Evolutionary conservation across 2,797 vertebrate species (phyloP).

Genomic region (Syngnathus rostellatus): DNA sequence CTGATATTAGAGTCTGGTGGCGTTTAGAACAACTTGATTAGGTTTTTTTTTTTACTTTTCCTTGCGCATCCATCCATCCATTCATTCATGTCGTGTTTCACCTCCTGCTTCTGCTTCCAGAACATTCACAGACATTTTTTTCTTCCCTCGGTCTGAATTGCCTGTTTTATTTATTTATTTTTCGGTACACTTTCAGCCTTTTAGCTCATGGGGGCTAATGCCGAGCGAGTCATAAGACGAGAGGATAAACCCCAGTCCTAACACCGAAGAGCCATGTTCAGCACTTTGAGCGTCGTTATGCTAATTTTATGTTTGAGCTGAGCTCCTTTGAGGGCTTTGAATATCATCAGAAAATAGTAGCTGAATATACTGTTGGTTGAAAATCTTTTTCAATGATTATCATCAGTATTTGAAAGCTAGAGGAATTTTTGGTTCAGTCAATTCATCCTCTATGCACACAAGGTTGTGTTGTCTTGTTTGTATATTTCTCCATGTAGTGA

Average conservation of each 20-base stretch:
- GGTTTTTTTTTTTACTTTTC: slow-evolving; percentile 3
- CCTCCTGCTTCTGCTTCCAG: slow-evolving; percentile 6
- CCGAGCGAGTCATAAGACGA: slow-evolving; percentile 12
- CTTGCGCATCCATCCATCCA: neutral
- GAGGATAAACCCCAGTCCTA: slow-evolving; percentile 11
- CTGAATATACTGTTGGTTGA: no score
- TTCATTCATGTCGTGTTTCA: neutral
- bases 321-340: neutral
- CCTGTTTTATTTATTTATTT: slow-evolving; percentile 1
- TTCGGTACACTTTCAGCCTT: slow-evolving; percentile 6
- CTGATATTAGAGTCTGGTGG: slow-evolving; percentile 32
- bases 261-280: slow-evolving; percentile 9
- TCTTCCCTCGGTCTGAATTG: slow-evolving; percentile 6
- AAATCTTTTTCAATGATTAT: no score
- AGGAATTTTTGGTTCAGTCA: no score
- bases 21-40: slow-evolving; percentile 38
- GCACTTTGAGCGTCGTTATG: neutral
- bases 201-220: slow-evolving; percentile 13
- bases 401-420: no score
- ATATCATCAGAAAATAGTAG: neutral
- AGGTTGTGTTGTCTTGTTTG: neutral
- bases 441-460: no score
- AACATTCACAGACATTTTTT: neutral
- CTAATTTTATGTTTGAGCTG: slow-evolving; percentile 1
- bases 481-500: neutral